These are phyloP conservation scores for Noturus placidus DNA, from an alignment of 2,113 vertebrate species.

Conservation along the genomic window DNA sequence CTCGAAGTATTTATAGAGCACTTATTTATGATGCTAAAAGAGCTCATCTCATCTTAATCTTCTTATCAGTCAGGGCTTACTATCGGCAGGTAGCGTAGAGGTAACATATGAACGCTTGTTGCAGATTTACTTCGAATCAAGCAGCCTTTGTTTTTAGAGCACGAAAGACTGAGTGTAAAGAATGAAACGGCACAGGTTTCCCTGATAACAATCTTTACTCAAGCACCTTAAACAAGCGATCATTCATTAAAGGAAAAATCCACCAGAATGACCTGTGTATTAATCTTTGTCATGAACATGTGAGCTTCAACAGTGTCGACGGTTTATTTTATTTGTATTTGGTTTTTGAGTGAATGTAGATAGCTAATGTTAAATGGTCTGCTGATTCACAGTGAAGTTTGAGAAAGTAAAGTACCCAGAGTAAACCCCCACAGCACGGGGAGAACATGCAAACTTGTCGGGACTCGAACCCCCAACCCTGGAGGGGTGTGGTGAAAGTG, in stretches of 20 bases:
- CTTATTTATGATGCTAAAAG: constrained; percentile 27
- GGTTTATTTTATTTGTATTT: not conserved
- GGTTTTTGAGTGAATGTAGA: not conserved
- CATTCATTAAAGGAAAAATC: not conserved
- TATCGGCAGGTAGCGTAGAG: constrained; percentile 4
- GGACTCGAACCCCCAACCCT: too few relatives aligned
- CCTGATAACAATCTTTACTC: not conserved
- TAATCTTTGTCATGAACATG: not conserved
- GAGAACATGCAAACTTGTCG: too few relatives aligned
- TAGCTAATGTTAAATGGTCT: not conserved
- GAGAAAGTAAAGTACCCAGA: not conserved
- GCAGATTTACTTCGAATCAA: not conserved
- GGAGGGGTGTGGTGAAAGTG: too few relatives aligned
- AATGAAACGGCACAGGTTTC: not conserved
- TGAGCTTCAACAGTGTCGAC: too few relatives aligned
- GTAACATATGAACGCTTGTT: not conserved
- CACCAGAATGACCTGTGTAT: not conserved
- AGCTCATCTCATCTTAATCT: constrained; percentile 55
- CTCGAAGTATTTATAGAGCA: constrained; percentile 26
- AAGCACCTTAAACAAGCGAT: not conserved
- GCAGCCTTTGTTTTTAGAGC: not conserved
- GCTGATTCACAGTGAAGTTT: not conserved
- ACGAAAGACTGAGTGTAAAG: not conserved
- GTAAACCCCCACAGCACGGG: too few relatives aligned
- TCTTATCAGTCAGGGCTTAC: constrained; percentile 64